phyloP scores from a whole-genome alignment of 2,113 vertebrate genomes.

The Capreolus pygargus region DNA sequence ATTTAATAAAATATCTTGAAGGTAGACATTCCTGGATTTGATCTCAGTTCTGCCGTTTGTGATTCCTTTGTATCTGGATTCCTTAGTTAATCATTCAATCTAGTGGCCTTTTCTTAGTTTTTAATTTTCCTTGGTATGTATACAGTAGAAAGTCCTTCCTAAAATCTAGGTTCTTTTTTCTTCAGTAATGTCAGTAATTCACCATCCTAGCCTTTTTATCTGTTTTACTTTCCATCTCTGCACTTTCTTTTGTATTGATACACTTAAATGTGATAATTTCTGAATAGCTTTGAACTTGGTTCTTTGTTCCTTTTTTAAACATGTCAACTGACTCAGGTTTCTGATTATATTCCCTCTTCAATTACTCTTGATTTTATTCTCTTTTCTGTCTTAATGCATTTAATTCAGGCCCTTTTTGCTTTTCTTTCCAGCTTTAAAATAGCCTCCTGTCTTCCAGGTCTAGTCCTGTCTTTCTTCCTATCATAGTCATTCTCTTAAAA shows the following conservation, averaged over 20 bases:
- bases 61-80: not conserved
- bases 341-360: not conserved
- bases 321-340: not conserved
- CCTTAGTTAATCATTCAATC: not conserved
- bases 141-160: not conserved
- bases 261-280: not conserved
- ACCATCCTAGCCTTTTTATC: not conserved
- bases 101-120: not conserved
- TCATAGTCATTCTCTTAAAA: slow-evolving; percentile 8
- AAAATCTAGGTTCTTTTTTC: not conserved
- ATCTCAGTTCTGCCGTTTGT: not conserved
- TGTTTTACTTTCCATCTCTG: not conserved
- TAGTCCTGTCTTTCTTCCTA: not conserved
- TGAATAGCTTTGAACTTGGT: not conserved
- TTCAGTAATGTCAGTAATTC: not conserved
- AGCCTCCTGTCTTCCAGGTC: not conserved
- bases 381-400: not conserved
- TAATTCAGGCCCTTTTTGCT: not conserved
- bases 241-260: not conserved
- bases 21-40: not conserved
- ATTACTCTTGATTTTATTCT: not conserved
- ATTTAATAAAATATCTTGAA: not conserved
- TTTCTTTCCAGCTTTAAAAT: not conserved
- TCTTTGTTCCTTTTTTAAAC: not conserved
- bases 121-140: not conserved